Evolutionary conservation across 2,113 vertebrate species (phyloP), one percentile per base, ranked within the genome.

Genomic region (Hyaena hyaena): DNA sequence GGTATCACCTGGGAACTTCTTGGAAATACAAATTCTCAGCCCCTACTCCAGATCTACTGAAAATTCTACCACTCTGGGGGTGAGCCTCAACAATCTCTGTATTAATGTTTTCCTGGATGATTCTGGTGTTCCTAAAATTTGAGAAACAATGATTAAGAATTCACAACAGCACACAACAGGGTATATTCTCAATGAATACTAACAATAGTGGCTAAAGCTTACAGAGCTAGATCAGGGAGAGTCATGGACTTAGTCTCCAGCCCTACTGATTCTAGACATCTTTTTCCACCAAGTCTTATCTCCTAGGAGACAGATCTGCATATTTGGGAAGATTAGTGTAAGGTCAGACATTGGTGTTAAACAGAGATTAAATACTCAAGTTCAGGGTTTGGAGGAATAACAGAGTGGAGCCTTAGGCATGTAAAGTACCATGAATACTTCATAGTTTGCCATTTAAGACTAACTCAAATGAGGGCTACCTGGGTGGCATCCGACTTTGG

Each of bases 121-220:
- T 43, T 16, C 48, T 10, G 48, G 35, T 63, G 53, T 39, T n/a
- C 28, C 55, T 35, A 1, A 26, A 35, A 3, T 11, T 63, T 65
- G 55, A 96, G 19, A 35, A 50, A 6, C n/a, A 43, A 4, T 9
- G 31, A 23, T 10, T 2, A 14, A 48, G 26, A 26, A 28, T 33
- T 10, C 14, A 12, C 31, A 19, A 9, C 11, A n/a, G 5, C 5
- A 5, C 35, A 7, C 10, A 1, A 10, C 2, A 53, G 35, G 31
- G 53, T 15, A 15, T n/a, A 1, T 45, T 90, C 43, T 71, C 76
- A 1, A 4, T 39, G 55, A 31, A 12, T 7, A 1, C n/a, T 26
- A 33, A n/a, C 19, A 28, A 39, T 50, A 50, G 48, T 23, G 71
- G 66, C 4, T 73, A 26, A 82, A 88, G 24, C 6, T 55, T 45